Base-by-base conservation (phyloP, 2,797 vertebrate species). In the Tenualosa thibaudeaui region DNA sequence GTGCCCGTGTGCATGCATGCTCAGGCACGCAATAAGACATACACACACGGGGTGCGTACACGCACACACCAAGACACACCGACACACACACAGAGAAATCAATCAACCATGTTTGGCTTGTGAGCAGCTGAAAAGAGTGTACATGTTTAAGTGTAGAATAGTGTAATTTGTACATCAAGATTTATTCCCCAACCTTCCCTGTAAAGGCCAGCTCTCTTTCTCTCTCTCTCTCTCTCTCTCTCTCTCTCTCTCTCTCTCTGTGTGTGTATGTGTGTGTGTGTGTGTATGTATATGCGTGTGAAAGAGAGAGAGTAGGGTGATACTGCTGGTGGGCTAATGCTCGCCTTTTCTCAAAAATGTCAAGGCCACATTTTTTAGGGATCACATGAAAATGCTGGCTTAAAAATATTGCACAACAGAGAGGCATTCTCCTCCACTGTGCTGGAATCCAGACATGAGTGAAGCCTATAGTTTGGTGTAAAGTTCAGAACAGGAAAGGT, bases 401-500 rank as follows among this genome's bases (percentile, higher is more conserved):
- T 90, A 90, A 88, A 22, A 58, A 62, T 68, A 83, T 53, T 24
- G 19, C 22, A n/a, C 22, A n/a, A 5, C 26, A 37, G 84, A 83
- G 49, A 81, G 88, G 85, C 86, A 86, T 83, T 86, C 86, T 86
- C 84, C 83, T 78, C 85, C 81, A n/a, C 82, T 83, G 82, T 78
- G 26, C 50, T n/a, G 75, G 54, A 86, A 49, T 83, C 24, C 83
- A 86, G 81, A 83, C 75, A 86, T 87, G 24, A 24, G 22, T 24
- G 8, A 62, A 62, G 58, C 58, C 58, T 62, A 62, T n/a, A 62
- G 58, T n/a, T 62, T 9, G 6, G 58, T 62, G 58, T n/a, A 62
- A 93, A 92, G 90, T 92, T 92, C 88, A 93, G 89, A 83, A 71
- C 88, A 86, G 88, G 89, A 92, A 94, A 94, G 94, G 94, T 94